Base-by-base conservation (phyloP, 2,888 invertebrate genomes). In the Horisme vitalbata region DNA sequence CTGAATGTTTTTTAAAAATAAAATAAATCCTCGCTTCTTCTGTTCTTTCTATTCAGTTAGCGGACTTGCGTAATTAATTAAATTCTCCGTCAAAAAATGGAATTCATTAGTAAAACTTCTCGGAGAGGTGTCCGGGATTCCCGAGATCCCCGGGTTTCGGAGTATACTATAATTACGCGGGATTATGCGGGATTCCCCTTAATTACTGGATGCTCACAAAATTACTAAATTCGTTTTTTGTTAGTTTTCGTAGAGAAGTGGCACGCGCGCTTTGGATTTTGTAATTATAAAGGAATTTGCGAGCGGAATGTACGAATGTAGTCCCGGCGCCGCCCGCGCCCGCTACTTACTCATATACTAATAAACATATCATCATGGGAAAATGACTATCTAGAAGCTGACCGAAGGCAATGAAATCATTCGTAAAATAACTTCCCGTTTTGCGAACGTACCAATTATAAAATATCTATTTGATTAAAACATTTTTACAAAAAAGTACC, bases 161-260 rank as follows among this genome's bases (percentile, higher is more conserved):
- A n/a, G n/a, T 71, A 72, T 73, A 73, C 79, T 70, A 77, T 71
- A 78, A 80, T 81, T 74, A 78, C 66, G 64, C 67, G 62, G 74
- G 79, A 80, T 82, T 74, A 79, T 71, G 67, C 65, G 68, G 72
- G 77, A 75, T 74, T 62, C 62, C 53, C 68, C 72, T 72, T 79
- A 79, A 79, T 83, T 80, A 79, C 67, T 58, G 61, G 70, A 67
- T 66, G 62, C 55, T 45, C 55, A 38, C 56, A 41, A 61, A 67
- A 77, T 73, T 73, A 67, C 55, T 65, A 59, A 56, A 50, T 66
- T 45, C 58, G 61, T 63, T 59, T 62, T 63, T 62, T 62, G 57
- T 68, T 55, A 50, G 51, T 43, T 47, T 55, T 50, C 46, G 45
- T 28, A 14, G 15, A 24, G 26, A 13, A 32, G 11, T 30, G 8